Evolutionary conservation across 2,888 invertebrate species (phyloP), one percentile per base, ranked within the genome.

Genomic region (Lingula anatina): DNA sequence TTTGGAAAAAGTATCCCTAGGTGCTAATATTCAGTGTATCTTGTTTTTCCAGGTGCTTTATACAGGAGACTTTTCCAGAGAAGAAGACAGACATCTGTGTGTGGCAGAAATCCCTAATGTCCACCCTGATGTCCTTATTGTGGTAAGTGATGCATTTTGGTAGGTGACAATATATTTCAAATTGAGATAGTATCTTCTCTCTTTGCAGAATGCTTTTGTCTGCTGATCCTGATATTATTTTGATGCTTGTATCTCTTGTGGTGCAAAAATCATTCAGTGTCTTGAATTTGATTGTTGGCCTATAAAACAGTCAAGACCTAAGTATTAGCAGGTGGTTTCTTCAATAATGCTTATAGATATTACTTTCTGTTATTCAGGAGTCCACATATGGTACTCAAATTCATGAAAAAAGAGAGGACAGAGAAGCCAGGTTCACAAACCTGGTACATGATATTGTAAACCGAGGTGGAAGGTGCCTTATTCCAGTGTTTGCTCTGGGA

Each of bases 361-460:
- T n/a, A n/a, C n/a, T n/a, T n/a, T n/a, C n/a, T n/a, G n/a, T n/a
- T n/a, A 56, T 68, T 26, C 66, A 89, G 88, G 99, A 99, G 79
- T 94, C 97, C 0, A 99, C 99, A 0, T 99, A 99, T 78, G 99
- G 99, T 23, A 97, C 96, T 0, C 97, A 99, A 77, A 92, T 97
- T 57, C 99, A 99, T 79, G 99, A 99, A 78, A 93, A 95, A 72
- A 83, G 97, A 5, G 97, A 99, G 71, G 95, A 96, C 67, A 83
- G 99, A 24, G 99, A 99, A 79, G 66, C 85, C 49, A 83, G 99
- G 37, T 99, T 97, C 79, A 96, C 96, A 1, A 81, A 84, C 43
- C 82, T 96, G 27, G 93, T 99, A 35, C 89, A 93, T 70, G 96
- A 97, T 74, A 97, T 97, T 61, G 96, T 99, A 2, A 85, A 83